Percentiles rank a stretch among this genome's conserved stretches.
phyloP scores from a whole-genome alignment of 2,113 vertebrate genomes.

The Lanius collurio region DNA sequence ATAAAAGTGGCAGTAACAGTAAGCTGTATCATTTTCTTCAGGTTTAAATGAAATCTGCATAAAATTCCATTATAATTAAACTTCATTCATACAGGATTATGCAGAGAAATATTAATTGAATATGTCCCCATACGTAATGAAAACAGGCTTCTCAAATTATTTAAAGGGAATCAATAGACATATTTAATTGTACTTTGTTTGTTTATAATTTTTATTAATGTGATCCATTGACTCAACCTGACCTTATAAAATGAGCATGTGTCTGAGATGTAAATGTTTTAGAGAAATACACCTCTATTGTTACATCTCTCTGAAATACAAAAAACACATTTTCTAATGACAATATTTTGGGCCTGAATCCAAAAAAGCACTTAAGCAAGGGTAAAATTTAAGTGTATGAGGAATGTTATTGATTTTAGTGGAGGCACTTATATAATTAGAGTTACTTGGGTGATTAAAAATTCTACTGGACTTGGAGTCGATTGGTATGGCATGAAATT shows the following conservation, averaged over 20 bases:
- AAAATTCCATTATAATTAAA: not conserved
- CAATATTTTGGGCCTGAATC: not conserved
- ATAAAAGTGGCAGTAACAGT: not conserved
- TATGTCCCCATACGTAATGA: not conserved
- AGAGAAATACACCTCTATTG: not conserved
- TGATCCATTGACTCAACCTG: not conserved
- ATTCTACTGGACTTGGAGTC: not conserved
- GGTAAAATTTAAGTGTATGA: not conserved
- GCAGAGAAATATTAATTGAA: not conserved
- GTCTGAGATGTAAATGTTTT: not conserved
- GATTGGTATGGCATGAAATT: not conserved
- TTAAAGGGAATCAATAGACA: not conserved
- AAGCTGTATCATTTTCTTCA: not conserved
- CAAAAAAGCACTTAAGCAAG: constrained; percentile 45
- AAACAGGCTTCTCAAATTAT: not conserved
- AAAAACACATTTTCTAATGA: not conserved
- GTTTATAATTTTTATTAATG: not conserved
- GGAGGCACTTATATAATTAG: not conserved
- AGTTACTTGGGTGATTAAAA: constrained; percentile 13
- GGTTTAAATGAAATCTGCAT: not conserved
- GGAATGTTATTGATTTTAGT: constrained; percentile 16
- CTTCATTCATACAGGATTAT: not conserved
- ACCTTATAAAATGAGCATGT: not conserved
- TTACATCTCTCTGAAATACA: not conserved
- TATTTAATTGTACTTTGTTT: not conserved